Base-by-base conservation (phyloP, 2,113 vertebrate genomes). In the Scomber scombrus region DNA sequence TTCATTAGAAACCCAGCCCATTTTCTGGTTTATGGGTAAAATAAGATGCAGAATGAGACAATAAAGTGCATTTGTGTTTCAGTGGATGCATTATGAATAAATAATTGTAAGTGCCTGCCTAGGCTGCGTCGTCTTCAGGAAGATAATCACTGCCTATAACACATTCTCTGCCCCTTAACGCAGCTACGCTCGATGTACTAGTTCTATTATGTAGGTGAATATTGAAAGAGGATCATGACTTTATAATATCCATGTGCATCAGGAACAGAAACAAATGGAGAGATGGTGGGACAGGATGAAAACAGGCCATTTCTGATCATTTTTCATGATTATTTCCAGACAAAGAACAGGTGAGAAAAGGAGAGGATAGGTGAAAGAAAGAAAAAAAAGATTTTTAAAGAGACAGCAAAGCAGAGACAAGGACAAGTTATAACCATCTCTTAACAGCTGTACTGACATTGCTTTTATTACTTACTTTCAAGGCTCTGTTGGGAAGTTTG, bases 1-100 rank as follows among this genome's bases (percentile, higher is more conserved):
- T 95, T 97, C 97, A 97, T 97, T 97, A 97, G 96, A 96, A 91
- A 95, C 90, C 93, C 94, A 93, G 90, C 94, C 94, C 95, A 94
- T 96, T 96, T 96, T 93, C 93, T 92, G 90, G 93, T 95, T 96
- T 96, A 93, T 93, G 95, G 95, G 95, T 96, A 96, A 97, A 97
- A 96, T 96, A 95, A 95, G 93, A 96, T 95, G 96, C 94, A 88
- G 94, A 96, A 96, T 93, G 95, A 96, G 94, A 96, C 94, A 96
- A 97, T 97, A 96, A 96, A 95, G 95, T 95, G 95, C 96, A 96
- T 97, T 97, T 95, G 94, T 96, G 95, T 96, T 96, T 91, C 93
- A 93, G 94, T 90, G 89, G 95, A 92, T 91, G 93, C 91, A 94
- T 95, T 93, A 97, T 97, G 95, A 97, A 97, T 97, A 96, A 96